These are phyloP conservation scores for Artibeus lituratus DNA, from an alignment of 2,797 vertebrate genomes.

Conservation along the genomic window DNA sequence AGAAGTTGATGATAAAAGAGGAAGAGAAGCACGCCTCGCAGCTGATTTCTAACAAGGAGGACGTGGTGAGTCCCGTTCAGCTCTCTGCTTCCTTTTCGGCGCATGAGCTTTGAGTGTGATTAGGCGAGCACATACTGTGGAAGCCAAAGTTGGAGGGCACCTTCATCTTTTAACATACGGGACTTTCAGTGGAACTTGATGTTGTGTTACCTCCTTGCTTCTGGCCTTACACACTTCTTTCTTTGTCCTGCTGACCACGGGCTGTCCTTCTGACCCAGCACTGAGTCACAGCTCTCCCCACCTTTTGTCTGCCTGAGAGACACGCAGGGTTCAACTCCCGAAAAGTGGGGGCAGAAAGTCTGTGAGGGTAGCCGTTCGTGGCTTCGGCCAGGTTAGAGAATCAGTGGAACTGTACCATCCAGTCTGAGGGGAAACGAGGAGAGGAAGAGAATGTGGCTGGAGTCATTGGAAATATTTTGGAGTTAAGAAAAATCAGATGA, in stretches of 20 bases:
- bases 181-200: background rate
- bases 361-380: background rate
- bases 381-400: background rate
- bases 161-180: background rate
- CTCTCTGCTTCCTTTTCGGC: background rate
- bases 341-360: background rate
- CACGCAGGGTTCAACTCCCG: background rate
- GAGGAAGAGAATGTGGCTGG: background rate
- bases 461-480: background rate
- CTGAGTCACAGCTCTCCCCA: background rate
- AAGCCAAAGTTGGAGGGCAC: background rate
- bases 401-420: background rate
- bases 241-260: background rate
- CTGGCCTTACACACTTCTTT: background rate
- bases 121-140: fast-evolving
- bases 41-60: slow-evolving; percentile 89
- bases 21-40: slow-evolving; percentile 86
- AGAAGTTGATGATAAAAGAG: slow-evolving; percentile 90
- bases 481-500: background rate
- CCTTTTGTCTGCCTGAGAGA: background rate
- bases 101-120: too few relatives aligned
- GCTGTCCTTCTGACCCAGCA: background rate
- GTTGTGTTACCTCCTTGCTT: background rate
- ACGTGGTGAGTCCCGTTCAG: slow-evolving; percentile 84
- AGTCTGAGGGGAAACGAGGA: background rate